Percentiles rank a stretch among this genome's conserved stretches.
Evolutionary conservation across 2,113 vertebrate species (phyloP).

Genomic region (Myiozetetes cayanensis): DNA sequence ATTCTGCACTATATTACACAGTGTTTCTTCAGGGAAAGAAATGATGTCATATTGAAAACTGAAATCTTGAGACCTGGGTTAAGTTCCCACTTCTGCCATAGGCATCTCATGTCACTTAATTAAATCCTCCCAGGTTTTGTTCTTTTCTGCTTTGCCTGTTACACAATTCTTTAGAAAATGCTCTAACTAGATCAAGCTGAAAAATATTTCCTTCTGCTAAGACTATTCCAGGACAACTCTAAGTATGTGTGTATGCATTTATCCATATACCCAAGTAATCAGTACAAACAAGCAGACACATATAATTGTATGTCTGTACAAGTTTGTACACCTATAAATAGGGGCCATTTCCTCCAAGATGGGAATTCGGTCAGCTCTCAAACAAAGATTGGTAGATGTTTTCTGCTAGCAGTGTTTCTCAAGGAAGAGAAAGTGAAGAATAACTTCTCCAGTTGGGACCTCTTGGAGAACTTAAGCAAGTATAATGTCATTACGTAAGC

Average conservation of each 20-base stretch:
- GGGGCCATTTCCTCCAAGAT: background rate
- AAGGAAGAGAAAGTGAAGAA: conserved; percentile 33
- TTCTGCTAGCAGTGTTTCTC: background rate
- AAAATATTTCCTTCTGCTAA: background rate
- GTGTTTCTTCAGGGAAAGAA: background rate
- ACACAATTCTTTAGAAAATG: background rate
- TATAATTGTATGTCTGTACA: background rate
- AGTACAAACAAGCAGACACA: background rate
- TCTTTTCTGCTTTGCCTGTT: background rate
- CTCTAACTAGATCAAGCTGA: background rate
- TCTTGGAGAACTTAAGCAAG: conserved; percentile 11
- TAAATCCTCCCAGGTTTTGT: background rate
- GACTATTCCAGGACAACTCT: background rate
- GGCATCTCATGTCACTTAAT: conserved; percentile 10
- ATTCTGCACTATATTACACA: background rate
- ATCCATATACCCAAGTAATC: background rate
- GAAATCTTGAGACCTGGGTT: background rate
- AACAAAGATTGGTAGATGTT: background rate
- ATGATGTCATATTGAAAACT: background rate
- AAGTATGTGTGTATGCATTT: background rate
- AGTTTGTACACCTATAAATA: background rate
- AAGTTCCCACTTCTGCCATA: background rate
- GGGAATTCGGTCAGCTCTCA: background rate
- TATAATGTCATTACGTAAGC: background rate
- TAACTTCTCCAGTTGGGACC: background rate